Evolutionary conservation across 2,797 vertebrate genomes (phyloP).

Genomic region (Sciaenops ocellatus): DNA sequence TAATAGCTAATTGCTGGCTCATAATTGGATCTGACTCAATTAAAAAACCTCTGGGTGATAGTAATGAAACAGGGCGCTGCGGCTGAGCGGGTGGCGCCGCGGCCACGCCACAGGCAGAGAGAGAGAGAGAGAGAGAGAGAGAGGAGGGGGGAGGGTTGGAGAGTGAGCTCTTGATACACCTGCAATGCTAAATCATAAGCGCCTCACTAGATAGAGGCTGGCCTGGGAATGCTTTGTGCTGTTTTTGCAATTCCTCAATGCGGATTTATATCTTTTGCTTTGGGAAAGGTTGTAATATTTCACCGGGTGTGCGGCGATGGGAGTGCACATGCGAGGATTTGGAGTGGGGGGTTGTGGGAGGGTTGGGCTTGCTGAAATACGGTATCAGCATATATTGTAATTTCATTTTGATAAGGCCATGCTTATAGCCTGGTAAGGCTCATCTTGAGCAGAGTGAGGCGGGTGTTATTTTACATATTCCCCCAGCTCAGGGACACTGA

Average conservation of each 20-base stretch:
- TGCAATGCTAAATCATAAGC: constrained; percentile 89
- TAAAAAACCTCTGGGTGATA: constrained; percentile 87
- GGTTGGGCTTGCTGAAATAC: constrained; percentile 78
- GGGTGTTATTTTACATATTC: constrained; percentile 84
- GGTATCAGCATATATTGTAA: constrained; percentile 91
- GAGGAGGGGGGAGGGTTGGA: constrained; percentile 19
- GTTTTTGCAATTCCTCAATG: constrained; percentile 91
- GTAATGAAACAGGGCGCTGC: constrained; percentile 83
- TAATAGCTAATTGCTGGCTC: constrained; percentile 88
- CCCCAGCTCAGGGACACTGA: constrained; percentile 73
- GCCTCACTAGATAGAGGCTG: constrained; percentile 83
- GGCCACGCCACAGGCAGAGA: constrained; percentile 45
- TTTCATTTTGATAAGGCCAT: constrained; percentile 90
- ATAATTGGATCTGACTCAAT: constrained; percentile 90
- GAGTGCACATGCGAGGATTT: constrained; percentile 77
- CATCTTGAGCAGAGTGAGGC: constrained; percentile 71
- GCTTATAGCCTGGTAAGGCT: constrained; percentile 80
- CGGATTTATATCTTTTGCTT: constrained; percentile 91
- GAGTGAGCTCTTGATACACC: constrained; percentile 80
- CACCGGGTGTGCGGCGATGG: constrained; percentile 77
- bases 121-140: constrained; percentile 20
- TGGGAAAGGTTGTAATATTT: constrained; percentile 91
- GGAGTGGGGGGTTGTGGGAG: constrained; percentile 48
- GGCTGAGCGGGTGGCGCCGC: constrained; percentile 61
- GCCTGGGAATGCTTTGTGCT: constrained; percentile 89